These are phyloP conservation scores for Myxocyprinus asiaticus DNA, from an alignment of 2,113 vertebrate species.

Conservation along the genomic window DNA sequence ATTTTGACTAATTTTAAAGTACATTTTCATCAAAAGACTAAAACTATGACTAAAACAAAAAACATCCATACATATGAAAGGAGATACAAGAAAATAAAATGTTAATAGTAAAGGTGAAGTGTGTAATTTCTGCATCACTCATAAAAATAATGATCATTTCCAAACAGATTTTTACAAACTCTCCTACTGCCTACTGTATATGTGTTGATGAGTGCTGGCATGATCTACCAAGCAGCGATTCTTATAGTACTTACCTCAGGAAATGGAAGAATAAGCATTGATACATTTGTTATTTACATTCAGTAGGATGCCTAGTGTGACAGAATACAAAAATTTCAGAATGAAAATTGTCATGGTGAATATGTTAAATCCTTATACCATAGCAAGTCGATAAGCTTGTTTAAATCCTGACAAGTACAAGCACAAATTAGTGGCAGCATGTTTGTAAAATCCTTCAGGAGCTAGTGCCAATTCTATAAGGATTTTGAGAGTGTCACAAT, in stretches of 20 bases:
- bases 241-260: neutral
- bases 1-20: too few relatives aligned
- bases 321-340: neutral
- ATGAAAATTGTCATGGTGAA: neutral
- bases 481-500: neutral
- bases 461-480: neutral
- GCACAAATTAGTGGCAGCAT: constrained; percentile 20
- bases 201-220: neutral
- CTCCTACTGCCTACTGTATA: neutral
- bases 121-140: neutral
- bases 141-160: neutral
- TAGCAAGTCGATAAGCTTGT: constrained; percentile 4
- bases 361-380: neutral
- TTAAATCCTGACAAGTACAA: constrained; percentile 9
- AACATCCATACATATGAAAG: neutral
- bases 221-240: neutral
- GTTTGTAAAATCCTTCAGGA: neutral
- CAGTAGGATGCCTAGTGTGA: neutral
- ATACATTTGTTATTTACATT: neutral
- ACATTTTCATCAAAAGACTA: too few relatives aligned
- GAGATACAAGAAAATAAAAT: too few relatives aligned
- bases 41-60: too few relatives aligned
- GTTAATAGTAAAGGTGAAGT: neutral
- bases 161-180: neutral
- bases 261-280: neutral